Evolutionary conservation across 2,797 vertebrate genomes (phyloP), one percentile per base, ranked within the genome.

Genomic region (Rhinella marina): DNA sequence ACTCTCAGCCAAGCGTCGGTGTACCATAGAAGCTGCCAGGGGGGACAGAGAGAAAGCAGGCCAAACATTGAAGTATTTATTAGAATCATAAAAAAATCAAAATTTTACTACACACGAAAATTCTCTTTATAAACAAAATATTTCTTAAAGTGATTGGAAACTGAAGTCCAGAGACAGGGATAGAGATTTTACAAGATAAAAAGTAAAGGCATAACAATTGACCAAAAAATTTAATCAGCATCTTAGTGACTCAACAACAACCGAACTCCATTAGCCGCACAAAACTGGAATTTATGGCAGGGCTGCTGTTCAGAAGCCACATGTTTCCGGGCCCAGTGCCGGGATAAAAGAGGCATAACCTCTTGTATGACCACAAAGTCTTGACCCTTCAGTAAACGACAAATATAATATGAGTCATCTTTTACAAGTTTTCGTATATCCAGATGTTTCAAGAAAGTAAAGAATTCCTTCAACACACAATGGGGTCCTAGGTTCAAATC

Each of bases 261-360:
- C 23, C 17, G 50, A 77, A 77, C n/a, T 2, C 73, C 13, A 54
- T 77, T 77, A 77, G 50, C 73, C 25, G 21, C 17, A 50, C 48
- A n/a, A 75, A n/a, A 25, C 23, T 54, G 23, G 50, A 77, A 77
- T 77, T 77, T 77, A 77, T 77, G 13, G 50, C 13, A 14, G 50
- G 73, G 73, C 73, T 77, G 48, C 73, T 25, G 21, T 52, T 77
- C 73, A 13, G 73, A 77, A 77, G 73, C 73, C 73, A 25, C 73
- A 77, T 77, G 50, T 77, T 77, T 77, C 73, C 48, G 54, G 73
- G 73, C 50, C 73, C 73, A 54, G 3, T 77, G 73, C 23, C 50
- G 52, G 50, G 73, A 77, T 52, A 77, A 54, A 54, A 52, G 73
- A 77, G 52, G n/a, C 73, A 77, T 54, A 77, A 77, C 73, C 73